Evolutionary conservation across 2,113 vertebrate genomes (phyloP), one percentile per base, ranked within the genome.

Genomic region (Pseudopipra pipra): DNA sequence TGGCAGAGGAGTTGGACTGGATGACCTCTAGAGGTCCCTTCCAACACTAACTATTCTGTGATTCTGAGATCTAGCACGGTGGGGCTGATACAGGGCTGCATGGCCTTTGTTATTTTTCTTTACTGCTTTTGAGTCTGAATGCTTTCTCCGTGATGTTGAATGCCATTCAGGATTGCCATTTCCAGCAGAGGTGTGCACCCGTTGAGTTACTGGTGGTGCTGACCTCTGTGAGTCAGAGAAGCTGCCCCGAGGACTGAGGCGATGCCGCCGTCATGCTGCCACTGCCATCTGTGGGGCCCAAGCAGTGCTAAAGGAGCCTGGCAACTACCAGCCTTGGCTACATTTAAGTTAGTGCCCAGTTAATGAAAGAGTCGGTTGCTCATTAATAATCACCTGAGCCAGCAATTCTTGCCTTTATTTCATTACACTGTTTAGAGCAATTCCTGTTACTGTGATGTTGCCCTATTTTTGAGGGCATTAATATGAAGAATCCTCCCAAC

Each of bases 281-380:
- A 2, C 21, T 8, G 7, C 46, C 5, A 2, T 9, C 39, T n/a
- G 30, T 11, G 4, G 1, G 31, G 30, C 20, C 49, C 14, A 1
- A 6, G 12, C 12, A 6, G 5, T 8, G 17, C 5, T 8, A 35
- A 16, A 37, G 13, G 19, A 9, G 2, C 31, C 7, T 14, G 39
- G 65, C 0, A 6, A 10, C 61, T 37, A 5, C 51, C 28, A 21
- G 51, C 55, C 75, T 49, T 20, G 16, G 8, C 67, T 37, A 3
- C 4, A 2, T 21, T 54, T 31, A 61, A 6, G 14, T 28, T 46
- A 12, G 51, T 18, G 25, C 30, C 55, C 30, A 5, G 14, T 9
- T 25, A 39, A 52, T 41, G 24, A 27, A 43, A 25, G 51, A 54
- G 47, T 10, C 14, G 12, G 13, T 30, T 31, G 20, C 23, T 67